Evolutionary conservation across 2,113 vertebrate species (phyloP), one percentile per base, ranked within the genome.

Genomic region (Trichomycterus rosablanca): DNA sequence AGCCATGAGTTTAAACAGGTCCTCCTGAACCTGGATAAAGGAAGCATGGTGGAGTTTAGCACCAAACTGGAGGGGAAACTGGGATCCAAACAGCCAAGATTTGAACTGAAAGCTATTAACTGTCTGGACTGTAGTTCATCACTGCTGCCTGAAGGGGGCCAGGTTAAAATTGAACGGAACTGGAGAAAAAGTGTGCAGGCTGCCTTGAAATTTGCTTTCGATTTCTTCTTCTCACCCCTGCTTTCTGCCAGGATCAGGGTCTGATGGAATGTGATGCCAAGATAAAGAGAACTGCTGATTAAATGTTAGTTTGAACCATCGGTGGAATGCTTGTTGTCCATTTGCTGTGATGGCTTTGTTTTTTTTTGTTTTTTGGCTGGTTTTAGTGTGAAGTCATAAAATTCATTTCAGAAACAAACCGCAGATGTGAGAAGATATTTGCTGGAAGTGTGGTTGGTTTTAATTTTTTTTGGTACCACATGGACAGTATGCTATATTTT

Each of bases 161-260:
- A 97, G 1, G 91, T 95, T 59, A 99, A 98, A 84, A 84, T 93
- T 1, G 94, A 99, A 67, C 88, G 82, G 1, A 88, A 99, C 86
- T 99, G 93, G 95, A 90, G 92, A 61, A 83, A 79, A 48, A 88
- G 82, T 0, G 92, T 88, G 45, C 88, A 93, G 43, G 74, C 61
- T 12, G 90, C 94, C 0, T 40, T 97, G 30, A 92, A 93, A 80
- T 99, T 99, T 2, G 93, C 91, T 16, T 99, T 99, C 67, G 87
- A 98, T 79, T 99, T 99, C 73, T 97, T 99, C 82, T 97, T 99
- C 68, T 91, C 89, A 39, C 96, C 96, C 1, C 92, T 97, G 79
- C 79, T 98, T 53, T 93, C 91, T 1, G 94, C 91, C 11, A 82
- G 74, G 42, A 80, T 87, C 48, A 39, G 19, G 2, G 35, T 67